A percentile compares a stretch with the other conserved stretches of the same genome.
Conservation (phyloP, 2,113 vertebrate genomes). For the Channa maculata region DNA sequence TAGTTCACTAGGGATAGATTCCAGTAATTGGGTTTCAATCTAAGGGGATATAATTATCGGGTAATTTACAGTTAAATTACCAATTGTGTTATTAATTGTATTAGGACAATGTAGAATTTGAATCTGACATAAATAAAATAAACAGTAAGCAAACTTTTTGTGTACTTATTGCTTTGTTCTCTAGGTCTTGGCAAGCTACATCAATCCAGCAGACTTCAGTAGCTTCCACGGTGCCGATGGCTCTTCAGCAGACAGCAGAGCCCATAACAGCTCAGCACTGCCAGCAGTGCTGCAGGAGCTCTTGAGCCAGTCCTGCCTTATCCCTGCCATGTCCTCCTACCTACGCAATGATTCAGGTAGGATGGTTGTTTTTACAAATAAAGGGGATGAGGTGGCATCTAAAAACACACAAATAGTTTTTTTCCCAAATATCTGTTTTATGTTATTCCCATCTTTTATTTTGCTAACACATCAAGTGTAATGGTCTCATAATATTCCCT, state of each 20-base stretch:
- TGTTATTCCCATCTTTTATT: too few species aligned
- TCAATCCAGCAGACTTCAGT: constrained; percentile 91
- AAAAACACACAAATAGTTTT: too few species aligned
- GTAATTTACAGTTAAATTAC: too few species aligned
- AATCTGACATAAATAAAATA: too few species aligned
- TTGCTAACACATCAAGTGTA: too few species aligned
- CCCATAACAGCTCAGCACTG: constrained; percentile 92
- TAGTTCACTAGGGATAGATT: too few species aligned
- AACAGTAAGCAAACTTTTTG: not conserved
- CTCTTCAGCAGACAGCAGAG: constrained; percentile 85
- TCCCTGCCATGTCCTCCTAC: constrained; percentile 98
- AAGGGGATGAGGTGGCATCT: not conserved
- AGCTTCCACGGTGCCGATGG: constrained; percentile 85
- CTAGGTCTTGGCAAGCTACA: constrained; percentile 98
- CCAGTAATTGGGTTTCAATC: too few species aligned
- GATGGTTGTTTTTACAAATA: not conserved
- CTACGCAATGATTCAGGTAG: constrained; percentile 97
- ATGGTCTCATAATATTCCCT: too few species aligned
- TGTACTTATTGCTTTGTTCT: constrained; percentile 2
- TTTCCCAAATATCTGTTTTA: too few species aligned
- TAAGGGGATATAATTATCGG: too few species aligned
- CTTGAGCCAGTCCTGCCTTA: constrained; percentile 96
- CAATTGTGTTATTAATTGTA: too few species aligned
- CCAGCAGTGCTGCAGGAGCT: constrained; percentile 94
- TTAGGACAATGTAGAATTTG: too few species aligned